Conservation (phyloP, 2,113 vertebrate genomes). For the Otolemur garnettii region DNA sequence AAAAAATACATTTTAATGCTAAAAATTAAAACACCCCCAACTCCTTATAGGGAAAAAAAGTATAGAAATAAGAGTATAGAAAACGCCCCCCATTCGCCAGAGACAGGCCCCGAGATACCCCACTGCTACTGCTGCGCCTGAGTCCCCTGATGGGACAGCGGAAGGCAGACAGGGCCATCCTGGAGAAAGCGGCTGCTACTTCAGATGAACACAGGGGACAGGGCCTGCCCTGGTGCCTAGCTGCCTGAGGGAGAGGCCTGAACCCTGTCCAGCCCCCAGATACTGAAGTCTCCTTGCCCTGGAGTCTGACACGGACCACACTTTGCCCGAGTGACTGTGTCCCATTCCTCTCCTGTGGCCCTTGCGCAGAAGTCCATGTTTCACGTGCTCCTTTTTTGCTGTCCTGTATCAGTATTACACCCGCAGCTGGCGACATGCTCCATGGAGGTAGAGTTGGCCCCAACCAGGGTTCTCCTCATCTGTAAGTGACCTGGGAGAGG, state of each 20-base stretch:
- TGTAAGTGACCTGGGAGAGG: rapidly evolving
- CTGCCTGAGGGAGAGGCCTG: neutral
- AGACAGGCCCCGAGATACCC: neutral
- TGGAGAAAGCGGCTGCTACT: neutral
- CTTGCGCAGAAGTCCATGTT: no score
- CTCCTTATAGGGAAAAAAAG: neutral
- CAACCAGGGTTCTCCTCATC: rapidly evolving
- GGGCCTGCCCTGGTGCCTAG: neutral
- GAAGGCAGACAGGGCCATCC: no score
- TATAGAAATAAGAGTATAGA: neutral
- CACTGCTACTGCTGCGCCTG: neutral
- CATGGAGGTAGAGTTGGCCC: neutral
- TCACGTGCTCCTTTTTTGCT: no score
- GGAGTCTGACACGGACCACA: rapidly evolving
- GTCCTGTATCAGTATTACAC: rapidly evolving
- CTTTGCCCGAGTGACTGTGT: neutral
- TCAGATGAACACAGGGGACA: neutral
- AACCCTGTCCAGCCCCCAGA: neutral
- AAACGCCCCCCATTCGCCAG: neutral
- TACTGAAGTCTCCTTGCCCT: neutral
- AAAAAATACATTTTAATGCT: neutral
- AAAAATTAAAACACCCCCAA: neutral
- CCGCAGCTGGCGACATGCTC: rapidly evolving
- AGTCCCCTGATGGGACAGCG: no score
- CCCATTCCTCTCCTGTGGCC: neutral